Evolutionary conservation across 2,797 vertebrate genomes (phyloP).

Genomic region (Girardinus metallicus): DNA sequence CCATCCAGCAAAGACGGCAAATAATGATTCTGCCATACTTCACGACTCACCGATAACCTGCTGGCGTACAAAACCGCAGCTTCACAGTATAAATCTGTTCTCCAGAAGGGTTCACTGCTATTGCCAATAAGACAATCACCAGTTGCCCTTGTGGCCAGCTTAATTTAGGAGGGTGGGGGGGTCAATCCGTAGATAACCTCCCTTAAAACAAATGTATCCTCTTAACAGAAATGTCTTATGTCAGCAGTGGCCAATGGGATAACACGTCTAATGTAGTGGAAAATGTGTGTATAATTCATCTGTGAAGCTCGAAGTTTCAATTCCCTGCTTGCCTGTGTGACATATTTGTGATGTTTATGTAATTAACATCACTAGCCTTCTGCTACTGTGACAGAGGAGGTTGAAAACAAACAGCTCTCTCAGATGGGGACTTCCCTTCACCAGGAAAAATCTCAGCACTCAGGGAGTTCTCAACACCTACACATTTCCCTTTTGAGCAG

Average conservation of each 20-base stretch:
- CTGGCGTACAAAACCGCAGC: constrained; percentile 25
- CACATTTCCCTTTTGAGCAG: constrained; percentile 54
- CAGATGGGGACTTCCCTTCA: constrained; percentile 48
- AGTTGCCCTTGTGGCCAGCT: constrained; percentile 44
- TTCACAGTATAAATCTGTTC: constrained; percentile 46
- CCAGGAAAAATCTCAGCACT: constrained; percentile 56
- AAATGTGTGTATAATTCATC: constrained; percentile 39
- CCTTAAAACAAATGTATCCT: constrained; percentile 27
- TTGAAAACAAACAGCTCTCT: constrained; percentile 37
- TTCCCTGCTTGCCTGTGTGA: constrained; percentile 28
- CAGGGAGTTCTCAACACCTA: constrained; percentile 59
- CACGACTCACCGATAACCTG: constrained; percentile 43
- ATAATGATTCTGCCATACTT: constrained; percentile 53
- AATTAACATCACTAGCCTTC: constrained; percentile 44
- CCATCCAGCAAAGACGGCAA: constrained; percentile 24
- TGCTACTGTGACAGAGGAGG: constrained; percentile 14
- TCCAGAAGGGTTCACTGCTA: constrained; percentile 22
- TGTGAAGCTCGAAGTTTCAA: constrained; percentile 25
- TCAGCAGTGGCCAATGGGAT: constrained; percentile 27
- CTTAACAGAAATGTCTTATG: constrained; percentile 27
- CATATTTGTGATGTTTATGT: constrained; percentile 32
- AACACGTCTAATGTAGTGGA: constrained; percentile 39
- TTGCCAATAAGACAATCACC: constrained; percentile 51
- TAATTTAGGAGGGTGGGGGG: constrained; percentile 36
- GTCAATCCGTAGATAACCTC: constrained; percentile 33